phyloP scores from a whole-genome alignment of 2,113 vertebrate species.

The Stigmatopora argus region DNA sequence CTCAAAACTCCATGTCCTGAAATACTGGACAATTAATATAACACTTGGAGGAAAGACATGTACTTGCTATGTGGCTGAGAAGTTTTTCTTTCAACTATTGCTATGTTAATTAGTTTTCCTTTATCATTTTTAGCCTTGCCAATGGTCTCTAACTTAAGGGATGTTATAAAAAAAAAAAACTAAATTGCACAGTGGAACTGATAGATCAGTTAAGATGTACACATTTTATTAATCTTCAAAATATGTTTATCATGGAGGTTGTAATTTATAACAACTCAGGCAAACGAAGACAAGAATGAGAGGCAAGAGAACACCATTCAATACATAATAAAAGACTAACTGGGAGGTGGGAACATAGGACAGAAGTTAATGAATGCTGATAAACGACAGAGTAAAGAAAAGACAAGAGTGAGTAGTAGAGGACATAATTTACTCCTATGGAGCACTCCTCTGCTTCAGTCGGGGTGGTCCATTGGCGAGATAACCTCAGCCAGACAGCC shows the following conservation, averaged over 20 bases:
- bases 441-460: constrained; percentile 41
- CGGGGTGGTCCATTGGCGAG: constrained; percentile 56
- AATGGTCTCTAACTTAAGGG: not conserved
- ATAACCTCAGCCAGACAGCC: constrained; percentile 54
- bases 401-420: constrained; percentile 16
- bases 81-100: not conserved
- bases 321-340: not conserved
- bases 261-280: not conserved
- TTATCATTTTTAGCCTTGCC: not conserved
- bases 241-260: too few relatives aligned
- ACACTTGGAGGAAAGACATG: not conserved
- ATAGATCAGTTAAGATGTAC: too few relatives aligned
- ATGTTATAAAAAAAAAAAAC: not conserved
- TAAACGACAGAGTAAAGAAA: constrained; percentile 13
- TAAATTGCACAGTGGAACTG: not conserved
- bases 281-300: not conserved
- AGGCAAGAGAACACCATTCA: not conserved
- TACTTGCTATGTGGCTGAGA: not conserved
- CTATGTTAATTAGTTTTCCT: not conserved
- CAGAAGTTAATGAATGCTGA: constrained; percentile 3
- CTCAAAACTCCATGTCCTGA: not conserved
- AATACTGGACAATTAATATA: not conserved
- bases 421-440: constrained; percentile 16
- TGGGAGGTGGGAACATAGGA: not conserved
- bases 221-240: too few relatives aligned